Evolutionary conservation across 2,797 vertebrate genomes (phyloP).

Genomic region (Trachops cirrhosus): DNA sequence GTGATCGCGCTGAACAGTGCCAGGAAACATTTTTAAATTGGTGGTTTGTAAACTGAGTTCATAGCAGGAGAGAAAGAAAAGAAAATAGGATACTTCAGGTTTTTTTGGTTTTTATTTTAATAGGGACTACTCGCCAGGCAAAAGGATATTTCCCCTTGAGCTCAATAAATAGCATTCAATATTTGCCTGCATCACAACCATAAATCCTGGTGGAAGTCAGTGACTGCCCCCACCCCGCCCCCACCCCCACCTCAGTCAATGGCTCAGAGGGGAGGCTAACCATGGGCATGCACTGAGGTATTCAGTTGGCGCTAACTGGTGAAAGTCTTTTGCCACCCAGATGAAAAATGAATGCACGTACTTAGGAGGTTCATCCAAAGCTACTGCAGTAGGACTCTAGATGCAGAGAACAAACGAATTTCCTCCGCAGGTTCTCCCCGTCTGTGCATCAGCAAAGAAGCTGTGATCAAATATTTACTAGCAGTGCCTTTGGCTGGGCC

Average conservation of each 20-base stretch:
- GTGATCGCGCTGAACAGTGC: background rate
- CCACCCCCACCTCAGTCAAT: background rate
- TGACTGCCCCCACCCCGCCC: background rate
- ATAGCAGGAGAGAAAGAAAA: background rate
- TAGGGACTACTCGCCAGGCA: background rate
- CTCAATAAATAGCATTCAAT: background rate
- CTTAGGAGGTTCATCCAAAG: background rate
- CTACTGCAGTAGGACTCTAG: background rate
- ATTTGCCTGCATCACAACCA: background rate
- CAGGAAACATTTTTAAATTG: background rate
- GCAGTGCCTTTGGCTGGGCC: background rate
- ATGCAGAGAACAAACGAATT: background rate
- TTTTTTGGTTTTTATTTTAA: background rate
- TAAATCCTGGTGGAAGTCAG: background rate
- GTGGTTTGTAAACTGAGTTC: constrained; percentile 12
- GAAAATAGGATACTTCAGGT: background rate
- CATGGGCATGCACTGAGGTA: background rate
- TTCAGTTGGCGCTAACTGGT: background rate
- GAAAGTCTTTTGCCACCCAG: background rate
- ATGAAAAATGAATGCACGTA: background rate
- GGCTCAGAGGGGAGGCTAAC: background rate
- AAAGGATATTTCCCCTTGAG: background rate
- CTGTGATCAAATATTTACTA: constrained; percentile 56
- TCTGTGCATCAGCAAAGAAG: background rate
- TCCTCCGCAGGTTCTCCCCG: background rate